These are phyloP conservation scores for Rhopalosiphum maidis DNA, from an alignment of 1,140 invertebrate genomes.

Conservation along the genomic window DNA sequence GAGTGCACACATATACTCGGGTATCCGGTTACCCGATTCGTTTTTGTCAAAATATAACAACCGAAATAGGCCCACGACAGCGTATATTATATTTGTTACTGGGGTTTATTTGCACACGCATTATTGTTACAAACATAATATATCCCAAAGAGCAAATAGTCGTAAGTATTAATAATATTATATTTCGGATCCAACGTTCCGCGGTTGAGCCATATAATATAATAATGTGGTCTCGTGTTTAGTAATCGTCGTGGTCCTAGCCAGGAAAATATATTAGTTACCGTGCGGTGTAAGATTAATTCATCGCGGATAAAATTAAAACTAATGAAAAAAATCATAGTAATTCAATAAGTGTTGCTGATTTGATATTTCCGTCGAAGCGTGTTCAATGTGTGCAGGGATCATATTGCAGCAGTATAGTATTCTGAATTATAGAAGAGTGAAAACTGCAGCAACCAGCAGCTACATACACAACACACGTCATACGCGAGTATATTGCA, in stretches of 20 bases:
- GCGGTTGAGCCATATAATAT: background rate
- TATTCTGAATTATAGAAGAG: background rate
- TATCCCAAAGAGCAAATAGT: background rate
- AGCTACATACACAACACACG: too few relatives aligned
- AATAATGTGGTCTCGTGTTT: background rate
- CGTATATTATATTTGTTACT: background rate
- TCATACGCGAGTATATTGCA: too few relatives aligned
- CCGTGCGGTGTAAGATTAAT: background rate
- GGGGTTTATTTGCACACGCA: background rate
- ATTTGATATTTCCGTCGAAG: background rate
- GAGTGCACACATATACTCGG: background rate
- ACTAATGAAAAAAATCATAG: background rate
- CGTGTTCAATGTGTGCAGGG: background rate
- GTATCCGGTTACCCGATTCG: slow-evolving; percentile 2
- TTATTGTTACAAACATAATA: background rate
- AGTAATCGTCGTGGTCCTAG: too few relatives aligned
- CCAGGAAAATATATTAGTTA: background rate
- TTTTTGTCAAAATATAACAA: background rate
- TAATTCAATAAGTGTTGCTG: background rate
- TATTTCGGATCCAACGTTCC: background rate
- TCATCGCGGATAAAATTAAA: background rate
- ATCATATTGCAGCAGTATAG: background rate
- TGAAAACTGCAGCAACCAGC: too few relatives aligned
- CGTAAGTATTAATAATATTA: background rate
- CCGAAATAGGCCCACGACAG: background rate